Evolutionary conservation across 2,797 vertebrate species (phyloP), one percentile per base, ranked within the genome.

Genomic region (Acanthurus leucopareius): DNA sequence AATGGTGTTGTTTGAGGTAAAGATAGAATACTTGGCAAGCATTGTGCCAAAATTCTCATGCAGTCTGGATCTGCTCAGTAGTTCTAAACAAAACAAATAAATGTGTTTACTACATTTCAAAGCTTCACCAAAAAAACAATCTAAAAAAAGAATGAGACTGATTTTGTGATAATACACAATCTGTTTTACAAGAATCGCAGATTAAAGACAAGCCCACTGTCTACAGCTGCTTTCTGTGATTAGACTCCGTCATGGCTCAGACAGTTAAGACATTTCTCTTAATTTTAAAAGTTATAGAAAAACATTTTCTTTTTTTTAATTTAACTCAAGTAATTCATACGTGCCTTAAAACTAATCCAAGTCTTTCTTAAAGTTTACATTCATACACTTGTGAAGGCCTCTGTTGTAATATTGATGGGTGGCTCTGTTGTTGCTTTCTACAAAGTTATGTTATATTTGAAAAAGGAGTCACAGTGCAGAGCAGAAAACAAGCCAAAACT

Each of bases 1-100:
- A 75, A 76, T 14, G 1, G 17, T 15, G 10, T 32, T 58, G 72
- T 83, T 72, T 69, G 60, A 51, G 59, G 64, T 20, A 38, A 71
- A 49, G 42, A 25, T 54, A 5, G 3, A 74, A n/a, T 47, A 68
- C 2, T 52, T 42, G 2, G 32, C 61, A n/a, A 45, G 47, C 45
- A 19, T n/a, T 65, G 51, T 61, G 44, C 67, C 15, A 64, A 48
- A 63, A 64, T 54, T 44, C 8, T 35, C 9, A 10, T 67, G 51
- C 25, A 44, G 2, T 51, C 42, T 60, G 28, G 20, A 52, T 69
- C 25, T 61, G 52, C 25, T 38, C 5, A 17, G 54, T 44, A 20
- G 51, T 61, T 77, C 65, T n/a, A 68, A 61, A 64, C 19, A 32
- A 42, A 48, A 15, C 44, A 68, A 22, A n/a, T 44, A 51, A 63